Percentiles rank a stretch among this genome's conserved stretches.
These are phyloP conservation scores for Aphelenchoides avenae DNA, from an alignment of 1,140 invertebrate species.

Conservation along the genomic window DNA sequence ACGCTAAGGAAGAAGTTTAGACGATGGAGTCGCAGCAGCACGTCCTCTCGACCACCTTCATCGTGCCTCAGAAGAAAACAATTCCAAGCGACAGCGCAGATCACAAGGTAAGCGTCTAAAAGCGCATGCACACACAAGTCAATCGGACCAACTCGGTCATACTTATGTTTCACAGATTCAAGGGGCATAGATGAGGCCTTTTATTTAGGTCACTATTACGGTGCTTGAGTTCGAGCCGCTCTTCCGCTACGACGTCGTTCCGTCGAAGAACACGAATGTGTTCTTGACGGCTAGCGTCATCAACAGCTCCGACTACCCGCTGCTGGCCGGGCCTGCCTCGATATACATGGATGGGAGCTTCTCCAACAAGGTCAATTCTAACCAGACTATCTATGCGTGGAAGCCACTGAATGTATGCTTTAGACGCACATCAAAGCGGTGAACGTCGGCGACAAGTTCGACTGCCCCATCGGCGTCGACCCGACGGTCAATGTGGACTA, in stretches of 20 bases:
- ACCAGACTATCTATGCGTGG: conserved; percentile 11
- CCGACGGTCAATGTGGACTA: conserved; percentile 59
- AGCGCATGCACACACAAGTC: too few relatives aligned
- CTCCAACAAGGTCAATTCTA: conserved; percentile 59
- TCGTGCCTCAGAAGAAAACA: too few relatives aligned
- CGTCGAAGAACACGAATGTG: conserved; percentile 56
- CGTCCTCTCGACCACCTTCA: too few relatives aligned
- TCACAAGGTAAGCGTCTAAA: too few relatives aligned
- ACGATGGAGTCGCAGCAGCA: too few relatives aligned
- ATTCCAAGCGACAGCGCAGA: too few relatives aligned
- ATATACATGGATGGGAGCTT: conserved; percentile 62
- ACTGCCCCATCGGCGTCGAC: conserved; percentile 61
- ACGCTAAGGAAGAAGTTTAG: too few relatives aligned
- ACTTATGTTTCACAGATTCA: too few relatives aligned
- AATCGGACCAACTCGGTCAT: too few relatives aligned
- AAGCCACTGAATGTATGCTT: conserved; percentile 11
- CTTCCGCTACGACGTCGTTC: conserved; percentile 59
- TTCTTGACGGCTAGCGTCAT: conserved; percentile 60
- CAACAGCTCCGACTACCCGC: conserved; percentile 59
- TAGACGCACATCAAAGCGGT: conserved; percentile 58
- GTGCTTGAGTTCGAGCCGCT: conserved; percentile 58
- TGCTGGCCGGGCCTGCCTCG: conserved; percentile 59
- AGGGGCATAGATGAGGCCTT: too few relatives aligned
- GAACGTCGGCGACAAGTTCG: conserved; percentile 59
- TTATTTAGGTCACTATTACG: conserved; percentile 59